These are phyloP conservation scores for Lacanobia oleracea DNA, from an alignment of 2,888 invertebrate genomes.

Conservation along the genomic window DNA sequence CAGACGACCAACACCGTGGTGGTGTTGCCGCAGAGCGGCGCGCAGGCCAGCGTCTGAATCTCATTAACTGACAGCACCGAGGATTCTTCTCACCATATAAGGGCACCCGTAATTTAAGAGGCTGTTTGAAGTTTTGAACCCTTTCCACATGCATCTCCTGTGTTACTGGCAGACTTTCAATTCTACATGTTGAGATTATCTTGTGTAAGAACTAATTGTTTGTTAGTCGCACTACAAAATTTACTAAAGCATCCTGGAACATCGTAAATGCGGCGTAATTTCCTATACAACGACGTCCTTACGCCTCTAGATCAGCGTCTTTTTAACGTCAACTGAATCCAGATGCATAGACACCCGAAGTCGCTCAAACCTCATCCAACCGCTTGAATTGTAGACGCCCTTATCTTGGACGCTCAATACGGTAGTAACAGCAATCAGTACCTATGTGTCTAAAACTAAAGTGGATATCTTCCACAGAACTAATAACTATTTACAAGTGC, in stretches of 20 bases:
- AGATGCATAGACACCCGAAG: neutral
- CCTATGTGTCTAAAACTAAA: slow-evolving; percentile 21
- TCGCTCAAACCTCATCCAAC: slow-evolving; percentile 1
- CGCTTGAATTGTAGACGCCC: slow-evolving; percentile 24
- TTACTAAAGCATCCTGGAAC: neutral
- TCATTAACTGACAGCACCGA: slow-evolving; percentile 65
- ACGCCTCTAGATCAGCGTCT: no score
- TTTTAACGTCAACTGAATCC: neutral
- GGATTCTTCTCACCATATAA: slow-evolving; percentile 54
- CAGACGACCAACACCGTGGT: slow-evolving; percentile 78
- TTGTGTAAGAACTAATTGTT: neutral
- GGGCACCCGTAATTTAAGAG: slow-evolving; percentile 23
- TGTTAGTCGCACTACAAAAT: neutral
- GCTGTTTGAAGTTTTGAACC: slow-evolving; percentile 6
- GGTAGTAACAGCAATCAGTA: slow-evolving; percentile 35
- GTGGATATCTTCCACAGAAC: slow-evolving; percentile 39
- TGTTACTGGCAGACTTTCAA: neutral
- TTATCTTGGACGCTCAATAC: slow-evolving; percentile 37
- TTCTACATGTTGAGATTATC: neutral
- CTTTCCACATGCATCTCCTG: no score
- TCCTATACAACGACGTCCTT: neutral
- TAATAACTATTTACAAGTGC: slow-evolving; percentile 29
- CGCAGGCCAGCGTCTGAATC: slow-evolving; percentile 84
- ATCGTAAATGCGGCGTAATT: neutral
- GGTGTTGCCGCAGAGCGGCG: slow-evolving; percentile 78